Percentiles rank a stretch among this genome's conserved stretches.
Conservation (phyloP, 2,113 vertebrate genomes). For the Sorex araneus region DNA sequence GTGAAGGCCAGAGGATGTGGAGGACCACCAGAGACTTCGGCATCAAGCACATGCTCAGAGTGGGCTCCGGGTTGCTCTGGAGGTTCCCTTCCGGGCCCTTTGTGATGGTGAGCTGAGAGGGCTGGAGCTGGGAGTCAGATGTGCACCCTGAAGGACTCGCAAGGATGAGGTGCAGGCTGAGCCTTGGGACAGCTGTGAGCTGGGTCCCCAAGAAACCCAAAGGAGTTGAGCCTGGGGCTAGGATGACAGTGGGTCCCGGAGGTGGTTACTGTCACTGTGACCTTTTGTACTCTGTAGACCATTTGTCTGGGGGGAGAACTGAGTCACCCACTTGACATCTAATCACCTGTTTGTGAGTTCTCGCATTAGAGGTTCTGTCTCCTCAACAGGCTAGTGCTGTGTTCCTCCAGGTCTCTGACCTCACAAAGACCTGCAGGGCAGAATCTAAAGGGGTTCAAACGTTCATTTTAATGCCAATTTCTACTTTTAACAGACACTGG, state of each 20-base stretch:
- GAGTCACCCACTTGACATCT: background rate
- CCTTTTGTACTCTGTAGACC: background rate
- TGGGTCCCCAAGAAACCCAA: background rate
- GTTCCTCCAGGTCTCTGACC: background rate
- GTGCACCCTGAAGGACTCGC: too few relatives aligned
- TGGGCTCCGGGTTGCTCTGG: too few relatives aligned
- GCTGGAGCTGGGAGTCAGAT: background rate
- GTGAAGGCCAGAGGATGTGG: too few relatives aligned
- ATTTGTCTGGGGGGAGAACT: background rate
- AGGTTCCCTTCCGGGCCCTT: too few relatives aligned
- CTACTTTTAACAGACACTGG: background rate
- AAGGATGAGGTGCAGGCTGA: background rate
- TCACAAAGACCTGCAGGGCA: background rate
- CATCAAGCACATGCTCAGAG: too few relatives aligned
- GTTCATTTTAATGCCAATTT: background rate
- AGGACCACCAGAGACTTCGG: too few relatives aligned
- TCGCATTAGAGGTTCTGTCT: background rate
- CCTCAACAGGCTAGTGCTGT: rapidly evolving
- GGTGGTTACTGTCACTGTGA: background rate
- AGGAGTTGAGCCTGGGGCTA: background rate
- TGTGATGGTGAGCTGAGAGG: background rate
- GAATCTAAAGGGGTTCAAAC: background rate
- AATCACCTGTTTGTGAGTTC: too few relatives aligned
- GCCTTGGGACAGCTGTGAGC: background rate
- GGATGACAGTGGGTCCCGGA: background rate